Base-by-base conservation (phyloP, 1,140 invertebrate species). In the Thrips palmi region DNA sequence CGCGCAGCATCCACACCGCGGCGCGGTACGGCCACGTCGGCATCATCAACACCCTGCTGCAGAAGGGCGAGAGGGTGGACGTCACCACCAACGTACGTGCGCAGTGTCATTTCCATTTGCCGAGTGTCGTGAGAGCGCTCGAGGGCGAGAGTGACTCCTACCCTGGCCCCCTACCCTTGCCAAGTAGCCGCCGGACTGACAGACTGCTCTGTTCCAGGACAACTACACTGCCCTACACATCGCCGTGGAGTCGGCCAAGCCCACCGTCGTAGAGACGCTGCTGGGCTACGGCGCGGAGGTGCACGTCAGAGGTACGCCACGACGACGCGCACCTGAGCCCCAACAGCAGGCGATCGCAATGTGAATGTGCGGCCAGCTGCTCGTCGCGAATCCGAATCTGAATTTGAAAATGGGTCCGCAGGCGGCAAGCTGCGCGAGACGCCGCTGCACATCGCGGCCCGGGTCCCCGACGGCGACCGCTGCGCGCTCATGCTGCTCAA, bases 181-280 rank as follows among this genome's bases (percentile, higher is more conserved):
- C n/a, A n/a, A n/a, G n/a, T n/a, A n/a, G n/a, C n/a, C n/a, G n/a
- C n/a, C n/a, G n/a, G n/a, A n/a, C n/a, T n/a, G n/a, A n/a, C n/a
- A n/a, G n/a, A 37, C 21, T 28, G 15, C n/a, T 15, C 11, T 42
- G 37, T 41, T 45, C n/a, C 46, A 97, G 81, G 91, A 97, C 52
- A 92, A 94, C 52, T 94, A 91, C 55, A 97, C 94, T 15, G 89
- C 94, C n/a, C 63, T 99, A 0, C 94, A 98, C 52, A 86, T 97
- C 47, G 93, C 92, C n/a, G 92, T 97, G 2, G 85, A 97, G 59
- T 85, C 82, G 24, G 83, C 84, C 39, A 93, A 96, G 54, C 88
- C 92, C 7, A 72, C 81, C 18, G 91, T 97, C 4, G 93, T 98
- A 11, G 93, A 98, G 63, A 92, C 88, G 1, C 60, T 98, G 18